phyloP scores from a whole-genome alignment of 2,797 vertebrate genomes.

The Mus caroli region DNA sequence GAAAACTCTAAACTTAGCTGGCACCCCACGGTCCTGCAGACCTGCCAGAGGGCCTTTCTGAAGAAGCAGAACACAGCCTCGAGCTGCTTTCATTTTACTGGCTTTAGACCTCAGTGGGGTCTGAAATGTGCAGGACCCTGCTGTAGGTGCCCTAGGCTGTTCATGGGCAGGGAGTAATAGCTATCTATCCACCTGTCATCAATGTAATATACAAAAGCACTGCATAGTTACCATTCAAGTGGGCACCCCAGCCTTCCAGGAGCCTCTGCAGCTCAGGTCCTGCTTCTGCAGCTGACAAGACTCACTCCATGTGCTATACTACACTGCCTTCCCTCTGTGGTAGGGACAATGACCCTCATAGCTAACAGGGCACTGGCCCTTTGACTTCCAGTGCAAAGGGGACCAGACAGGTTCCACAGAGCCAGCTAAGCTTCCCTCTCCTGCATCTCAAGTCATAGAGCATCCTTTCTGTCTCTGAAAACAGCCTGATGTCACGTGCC shows the following conservation, averaged over 20 bases:
- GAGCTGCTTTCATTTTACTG: neutral
- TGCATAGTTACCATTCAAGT: neutral
- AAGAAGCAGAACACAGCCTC: neutral
- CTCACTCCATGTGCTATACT: neutral
- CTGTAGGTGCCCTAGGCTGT: neutral
- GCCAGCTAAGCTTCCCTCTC: neutral
- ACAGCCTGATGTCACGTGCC: accelerated
- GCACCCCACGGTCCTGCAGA: neutral
- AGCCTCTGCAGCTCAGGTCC: accelerated
- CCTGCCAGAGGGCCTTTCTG: neutral
- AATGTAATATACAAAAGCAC: neutral
- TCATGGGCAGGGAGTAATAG: accelerated
- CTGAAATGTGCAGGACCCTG: neutral
- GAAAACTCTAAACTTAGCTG: neutral
- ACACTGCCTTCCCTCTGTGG: neutral
- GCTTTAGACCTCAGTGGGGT: neutral
- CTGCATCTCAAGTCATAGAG: neutral
- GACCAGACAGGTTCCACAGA: accelerated
- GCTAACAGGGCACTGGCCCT: neutral
- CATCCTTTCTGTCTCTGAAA: neutral
- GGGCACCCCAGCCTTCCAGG: neutral
- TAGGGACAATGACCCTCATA: neutral
- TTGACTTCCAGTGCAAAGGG: neutral
- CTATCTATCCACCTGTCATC: neutral
- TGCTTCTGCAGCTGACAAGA: neutral